Percentiles rank a stretch among this genome's conserved stretches.
Conservation (phyloP, 2,113 vertebrate species). For the Ceratotherium simum region DNA sequence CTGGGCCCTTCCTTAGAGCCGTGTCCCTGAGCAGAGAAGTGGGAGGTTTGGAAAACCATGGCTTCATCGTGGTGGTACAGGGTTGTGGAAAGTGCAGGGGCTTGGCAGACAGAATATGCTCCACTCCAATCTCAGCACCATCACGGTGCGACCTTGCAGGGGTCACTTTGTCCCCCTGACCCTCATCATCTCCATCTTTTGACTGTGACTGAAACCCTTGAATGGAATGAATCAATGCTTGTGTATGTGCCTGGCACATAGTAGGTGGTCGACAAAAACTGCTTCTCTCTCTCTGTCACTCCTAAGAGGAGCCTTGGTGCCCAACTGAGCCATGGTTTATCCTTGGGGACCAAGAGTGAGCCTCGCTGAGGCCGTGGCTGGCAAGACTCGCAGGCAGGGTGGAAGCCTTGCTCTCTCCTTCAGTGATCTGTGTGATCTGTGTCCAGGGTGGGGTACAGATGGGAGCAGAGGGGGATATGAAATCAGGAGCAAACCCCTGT, state of each 20-base stretch:
- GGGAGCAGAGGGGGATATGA: not conserved
- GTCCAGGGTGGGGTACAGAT: not conserved
- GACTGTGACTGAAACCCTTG: not conserved
- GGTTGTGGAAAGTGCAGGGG: rapidly evolving
- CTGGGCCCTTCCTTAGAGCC: not conserved
- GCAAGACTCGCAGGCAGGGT: rapidly evolving
- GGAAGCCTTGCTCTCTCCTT: not conserved
- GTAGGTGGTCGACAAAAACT: too few relatives aligned
- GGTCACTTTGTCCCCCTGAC: not conserved
- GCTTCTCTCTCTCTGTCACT: too few relatives aligned
- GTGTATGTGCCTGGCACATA: not conserved
- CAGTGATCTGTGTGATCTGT: not conserved
- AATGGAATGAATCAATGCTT: rapidly evolving
- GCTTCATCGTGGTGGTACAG: rapidly evolving
- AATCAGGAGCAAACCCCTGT: not conserved
- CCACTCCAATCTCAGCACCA: rapidly evolving
- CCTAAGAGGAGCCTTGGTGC: not conserved
- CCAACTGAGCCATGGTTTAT: rapidly evolving
- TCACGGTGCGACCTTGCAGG: rapidly evolving
- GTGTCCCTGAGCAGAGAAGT: not conserved
- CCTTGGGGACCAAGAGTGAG: not conserved
- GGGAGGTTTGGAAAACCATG: rapidly evolving
- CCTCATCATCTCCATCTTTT: not conserved
- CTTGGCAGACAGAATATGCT: too few relatives aligned
- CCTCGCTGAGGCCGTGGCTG: rapidly evolving